phyloP scores from a whole-genome alignment of 2,888 invertebrate species.

The Mesoligia furuncula region DNA sequence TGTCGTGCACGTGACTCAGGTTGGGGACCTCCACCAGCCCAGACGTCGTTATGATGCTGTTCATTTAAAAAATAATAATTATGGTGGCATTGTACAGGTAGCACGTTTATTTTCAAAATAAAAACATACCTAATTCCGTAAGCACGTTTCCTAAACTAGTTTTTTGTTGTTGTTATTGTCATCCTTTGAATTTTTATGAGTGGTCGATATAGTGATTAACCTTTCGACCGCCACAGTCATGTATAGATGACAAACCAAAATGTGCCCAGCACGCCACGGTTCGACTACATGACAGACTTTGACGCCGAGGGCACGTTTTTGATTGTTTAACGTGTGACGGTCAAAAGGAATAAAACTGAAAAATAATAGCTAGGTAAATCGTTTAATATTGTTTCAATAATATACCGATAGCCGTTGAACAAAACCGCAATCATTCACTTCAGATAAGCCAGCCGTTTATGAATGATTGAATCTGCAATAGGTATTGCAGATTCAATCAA shows the following conservation, averaged over 20 bases:
- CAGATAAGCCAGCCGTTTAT: slow-evolving; percentile 15
- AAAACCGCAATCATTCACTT: neutral
- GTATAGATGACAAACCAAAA: too few species aligned
- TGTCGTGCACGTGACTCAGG: slow-evolving; percentile 90
- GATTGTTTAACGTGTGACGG: too few species aligned
- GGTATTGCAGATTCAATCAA: slow-evolving; percentile 19
- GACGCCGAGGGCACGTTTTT: too few species aligned
- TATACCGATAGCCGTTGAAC: slow-evolving; percentile 1
- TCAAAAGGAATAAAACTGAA: neutral
- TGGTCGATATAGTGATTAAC: neutral
- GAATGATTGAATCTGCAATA: too few species aligned
- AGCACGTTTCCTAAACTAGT: neutral
- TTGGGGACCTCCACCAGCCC: slow-evolving; percentile 92
- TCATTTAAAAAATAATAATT: neutral
- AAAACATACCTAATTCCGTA: neutral
- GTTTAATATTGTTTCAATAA: neutral
- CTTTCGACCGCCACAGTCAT: too few species aligned
- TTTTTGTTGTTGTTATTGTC: neutral
- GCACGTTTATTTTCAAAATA: neutral
- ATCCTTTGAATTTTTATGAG: neutral
- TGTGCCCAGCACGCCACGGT: too few species aligned
- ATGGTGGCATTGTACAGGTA: neutral
- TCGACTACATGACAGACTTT: too few species aligned
- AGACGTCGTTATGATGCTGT: slow-evolving; percentile 93
- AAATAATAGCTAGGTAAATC: neutral